Conservation (phyloP, 2,888 invertebrate species). For the Drosophila greeni region DNA sequence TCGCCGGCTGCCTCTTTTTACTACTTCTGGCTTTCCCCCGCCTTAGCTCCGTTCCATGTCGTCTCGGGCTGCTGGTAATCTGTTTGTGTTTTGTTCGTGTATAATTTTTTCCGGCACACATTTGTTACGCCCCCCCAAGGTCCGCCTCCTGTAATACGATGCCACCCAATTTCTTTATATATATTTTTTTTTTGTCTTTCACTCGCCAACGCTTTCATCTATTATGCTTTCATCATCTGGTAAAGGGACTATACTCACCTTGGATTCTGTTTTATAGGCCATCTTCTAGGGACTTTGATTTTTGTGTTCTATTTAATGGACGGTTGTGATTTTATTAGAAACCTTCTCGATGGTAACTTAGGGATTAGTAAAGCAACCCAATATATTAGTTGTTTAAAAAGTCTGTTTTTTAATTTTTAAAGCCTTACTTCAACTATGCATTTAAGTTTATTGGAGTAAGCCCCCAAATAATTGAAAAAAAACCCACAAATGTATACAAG, state of each 20-base stretch:
- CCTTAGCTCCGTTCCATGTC: conserved; percentile 34
- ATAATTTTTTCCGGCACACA: conserved; percentile 56
- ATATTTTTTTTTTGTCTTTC: conserved; percentile 9
- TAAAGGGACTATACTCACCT: conserved; percentile 43
- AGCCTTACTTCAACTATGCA: no score
- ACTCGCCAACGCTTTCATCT: conserved; percentile 28
- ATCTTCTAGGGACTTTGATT: conserved; percentile 7
- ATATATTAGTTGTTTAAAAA: not conserved
- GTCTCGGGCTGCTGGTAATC: conserved; percentile 46
- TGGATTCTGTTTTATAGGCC: conserved; percentile 6
- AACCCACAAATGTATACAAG: conserved; percentile 25
- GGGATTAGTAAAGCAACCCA: no score
- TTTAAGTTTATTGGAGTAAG: not conserved
- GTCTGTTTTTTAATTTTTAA: no score
- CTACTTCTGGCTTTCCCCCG: conserved; percentile 14
- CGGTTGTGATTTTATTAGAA: conserved; percentile 7
- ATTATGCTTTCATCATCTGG: conserved; percentile 50
- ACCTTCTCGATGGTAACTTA: no score
- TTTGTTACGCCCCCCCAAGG: conserved; percentile 10
- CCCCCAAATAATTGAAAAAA: conserved; percentile 11
- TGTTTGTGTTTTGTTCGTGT: conserved; percentile 46
- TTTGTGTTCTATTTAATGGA: not conserved
- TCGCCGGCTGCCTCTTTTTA: conserved; percentile 32
- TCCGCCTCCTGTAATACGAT: conserved; percentile 8
- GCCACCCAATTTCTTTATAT: conserved; percentile 1